A percentile compares a stretch with the other conserved stretches of the same genome.
phyloP scores from a whole-genome alignment of 92 coral and sea anemone genomes.

The Phymanthus crucifer region DNA sequence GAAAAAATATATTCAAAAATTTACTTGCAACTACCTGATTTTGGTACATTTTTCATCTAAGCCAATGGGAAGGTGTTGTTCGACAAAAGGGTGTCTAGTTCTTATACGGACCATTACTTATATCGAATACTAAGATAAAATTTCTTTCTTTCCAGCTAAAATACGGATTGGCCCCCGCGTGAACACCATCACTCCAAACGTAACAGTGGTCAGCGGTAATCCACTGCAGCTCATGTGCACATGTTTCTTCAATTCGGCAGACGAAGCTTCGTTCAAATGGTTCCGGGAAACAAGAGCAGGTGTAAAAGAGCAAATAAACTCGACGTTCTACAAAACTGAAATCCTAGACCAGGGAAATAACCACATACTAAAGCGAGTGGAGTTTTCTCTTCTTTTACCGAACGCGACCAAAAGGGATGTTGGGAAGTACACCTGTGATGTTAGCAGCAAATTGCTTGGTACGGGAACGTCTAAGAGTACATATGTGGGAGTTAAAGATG shows the following conservation, averaged over 20 bases:
- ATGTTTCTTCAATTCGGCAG: constrained; percentile 7
- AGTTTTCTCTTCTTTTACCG: constrained; percentile 16
- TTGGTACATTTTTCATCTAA: too few relatives aligned
- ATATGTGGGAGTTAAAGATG: constrained; percentile 25
- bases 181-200: constrained; percentile 22
- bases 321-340: background rate
- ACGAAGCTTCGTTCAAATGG: constrained; percentile 20
- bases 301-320: background rate
- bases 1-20: too few relatives aligned
- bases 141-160: background rate
- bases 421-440: constrained; percentile 65
- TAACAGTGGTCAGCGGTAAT: constrained; percentile 15
- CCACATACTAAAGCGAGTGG: background rate
- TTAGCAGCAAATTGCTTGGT: constrained; percentile 42
- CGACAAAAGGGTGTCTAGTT: background rate
- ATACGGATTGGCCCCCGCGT: constrained; percentile 26
- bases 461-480: background rate
- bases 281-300: background rate
- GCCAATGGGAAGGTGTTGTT: too few relatives aligned
- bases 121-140: background rate
- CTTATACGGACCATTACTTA: background rate
- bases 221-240: constrained; percentile 31
- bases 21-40: too few relatives aligned
- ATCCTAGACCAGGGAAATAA: background rate
- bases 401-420: constrained; percentile 43